Conservation (phyloP, 2,888 invertebrate species). For the Arctia plantaginis region DNA sequence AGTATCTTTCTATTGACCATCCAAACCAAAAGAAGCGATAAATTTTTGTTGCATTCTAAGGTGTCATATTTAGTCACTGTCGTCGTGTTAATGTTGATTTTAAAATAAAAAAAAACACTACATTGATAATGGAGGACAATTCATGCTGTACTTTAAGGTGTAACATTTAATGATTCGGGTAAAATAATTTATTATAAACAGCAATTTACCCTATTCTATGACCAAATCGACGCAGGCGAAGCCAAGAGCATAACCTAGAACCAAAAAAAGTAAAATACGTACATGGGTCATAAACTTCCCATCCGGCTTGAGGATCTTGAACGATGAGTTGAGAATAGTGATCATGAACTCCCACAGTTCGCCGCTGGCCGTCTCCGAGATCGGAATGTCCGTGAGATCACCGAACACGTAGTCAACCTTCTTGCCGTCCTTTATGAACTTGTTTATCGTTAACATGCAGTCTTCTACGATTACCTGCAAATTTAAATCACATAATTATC, state of each 20-base stretch:
- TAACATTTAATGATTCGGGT: no score
- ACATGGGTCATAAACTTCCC: conserved; percentile 98
- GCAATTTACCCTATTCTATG: no score
- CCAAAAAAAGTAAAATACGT: conserved; percentile 62
- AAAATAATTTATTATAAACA: no score
- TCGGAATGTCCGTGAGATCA: conserved; percentile 97
- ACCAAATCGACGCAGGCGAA: background rate
- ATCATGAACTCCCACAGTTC: conserved; percentile 96
- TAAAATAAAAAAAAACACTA: no score
- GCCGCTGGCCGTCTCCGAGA: conserved; percentile 92
- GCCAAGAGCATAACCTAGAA: background rate
- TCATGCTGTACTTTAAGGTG: no score
- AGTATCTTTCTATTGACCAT: no score
- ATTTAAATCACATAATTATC: background rate
- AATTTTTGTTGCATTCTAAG: no score
- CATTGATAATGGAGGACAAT: no score
- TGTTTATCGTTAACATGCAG: conserved; percentile 93
- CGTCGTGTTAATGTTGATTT: no score
- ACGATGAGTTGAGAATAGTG: conserved; percentile 92
- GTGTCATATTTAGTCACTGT: no score
- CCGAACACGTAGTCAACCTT: conserved; percentile 97
- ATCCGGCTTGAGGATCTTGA: conserved; percentile 91
- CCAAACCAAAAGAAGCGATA: no score
- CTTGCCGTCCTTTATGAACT: conserved; percentile 92
- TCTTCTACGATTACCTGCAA: conserved; percentile 94